Percentiles rank a stretch among this genome's conserved stretches.
Evolutionary conservation across 2,797 vertebrate species (phyloP).

Genomic region (Mus caroli): DNA sequence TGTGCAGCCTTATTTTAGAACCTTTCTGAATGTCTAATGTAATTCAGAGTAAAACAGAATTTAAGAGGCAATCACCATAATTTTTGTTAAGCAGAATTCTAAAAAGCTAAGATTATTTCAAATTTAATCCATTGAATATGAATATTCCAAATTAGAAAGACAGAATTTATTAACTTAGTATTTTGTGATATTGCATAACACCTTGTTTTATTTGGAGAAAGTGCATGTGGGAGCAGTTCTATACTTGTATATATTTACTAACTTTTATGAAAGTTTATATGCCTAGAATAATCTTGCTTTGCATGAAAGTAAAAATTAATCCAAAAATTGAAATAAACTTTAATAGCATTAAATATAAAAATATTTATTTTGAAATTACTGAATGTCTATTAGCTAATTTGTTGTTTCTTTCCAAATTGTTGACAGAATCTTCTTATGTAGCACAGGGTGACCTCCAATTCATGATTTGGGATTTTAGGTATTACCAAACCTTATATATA

Average conservation of each 20-base stretch:
- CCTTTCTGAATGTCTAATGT: not conserved
- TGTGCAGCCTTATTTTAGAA: constrained; percentile 32
- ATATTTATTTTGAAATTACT: not conserved
- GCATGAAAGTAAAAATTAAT: constrained; percentile 33
- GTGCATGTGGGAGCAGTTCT: not conserved
- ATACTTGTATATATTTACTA: not conserved
- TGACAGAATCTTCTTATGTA: not conserved
- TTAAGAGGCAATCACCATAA: constrained; percentile 38
- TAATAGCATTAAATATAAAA: constrained; percentile 4
- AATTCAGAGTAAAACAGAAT: constrained; percentile 31
- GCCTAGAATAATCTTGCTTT: not conserved
- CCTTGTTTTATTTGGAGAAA: constrained; percentile 15
- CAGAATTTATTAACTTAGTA: constrained; percentile 34
- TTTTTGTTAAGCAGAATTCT: constrained; percentile 46
- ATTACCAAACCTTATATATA: not conserved
- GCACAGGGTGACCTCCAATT: not conserved
- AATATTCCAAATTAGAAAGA: constrained; percentile 47
- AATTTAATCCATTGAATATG: not conserved
- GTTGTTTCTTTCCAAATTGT: not conserved
- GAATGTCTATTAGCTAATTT: not conserved
- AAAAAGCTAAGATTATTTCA: constrained; percentile 51
- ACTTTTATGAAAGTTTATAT: not conserved
- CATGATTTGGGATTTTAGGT: not conserved
- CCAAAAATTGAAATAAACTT: not conserved
- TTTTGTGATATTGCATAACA: constrained; percentile 10